These are phyloP conservation scores for Scolopax bukidnonensis DNA, from an alignment of 2,797 vertebrate genomes.

Conservation along the genomic window DNA sequence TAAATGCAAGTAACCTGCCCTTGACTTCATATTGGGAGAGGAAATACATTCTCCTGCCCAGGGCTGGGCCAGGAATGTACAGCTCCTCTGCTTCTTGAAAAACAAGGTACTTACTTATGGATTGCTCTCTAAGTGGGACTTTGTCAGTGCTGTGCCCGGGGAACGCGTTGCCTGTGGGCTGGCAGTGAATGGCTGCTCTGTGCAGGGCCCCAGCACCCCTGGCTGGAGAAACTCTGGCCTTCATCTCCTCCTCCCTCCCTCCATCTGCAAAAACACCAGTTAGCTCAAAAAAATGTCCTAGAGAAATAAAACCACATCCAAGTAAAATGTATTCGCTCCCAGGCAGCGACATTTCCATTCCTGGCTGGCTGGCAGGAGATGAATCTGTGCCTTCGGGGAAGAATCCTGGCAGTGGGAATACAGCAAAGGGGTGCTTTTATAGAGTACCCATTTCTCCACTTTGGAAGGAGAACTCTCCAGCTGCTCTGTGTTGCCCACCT, in stretches of 20 bases:
- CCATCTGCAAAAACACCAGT: slow-evolving; percentile 40
- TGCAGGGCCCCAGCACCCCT: slow-evolving; percentile 22
- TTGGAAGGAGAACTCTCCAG: background rate
- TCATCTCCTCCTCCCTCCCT: slow-evolving; percentile 14
- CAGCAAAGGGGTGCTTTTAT: background rate
- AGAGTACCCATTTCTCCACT: background rate
- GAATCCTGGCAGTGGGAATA: slow-evolving; percentile 13
- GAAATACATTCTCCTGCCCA: background rate
- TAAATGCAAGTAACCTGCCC: background rate
- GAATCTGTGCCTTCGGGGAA: background rate
- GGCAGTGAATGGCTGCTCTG: slow-evolving; percentile 61
- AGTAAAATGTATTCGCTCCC: slow-evolving; percentile 33
- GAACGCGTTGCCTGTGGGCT: slow-evolving; percentile 52
- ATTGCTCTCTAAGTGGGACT: slow-evolving; percentile 31
- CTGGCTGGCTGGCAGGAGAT: slow-evolving; percentile 20
- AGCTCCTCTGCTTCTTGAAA: background rate
- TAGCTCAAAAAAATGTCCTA: slow-evolving; percentile 48
- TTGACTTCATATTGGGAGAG: background rate
- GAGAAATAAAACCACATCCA: slow-evolving; percentile 61
- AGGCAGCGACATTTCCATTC: slow-evolving; percentile 23
- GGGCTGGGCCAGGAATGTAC: background rate
- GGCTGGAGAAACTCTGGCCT: slow-evolving; percentile 19
- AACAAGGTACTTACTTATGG: slow-evolving; percentile 4
- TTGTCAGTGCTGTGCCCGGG: slow-evolving; percentile 30
- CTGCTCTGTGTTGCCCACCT: background rate